Conservation (phyloP, 2,113 vertebrate species). For the Galbula dea region DNA sequence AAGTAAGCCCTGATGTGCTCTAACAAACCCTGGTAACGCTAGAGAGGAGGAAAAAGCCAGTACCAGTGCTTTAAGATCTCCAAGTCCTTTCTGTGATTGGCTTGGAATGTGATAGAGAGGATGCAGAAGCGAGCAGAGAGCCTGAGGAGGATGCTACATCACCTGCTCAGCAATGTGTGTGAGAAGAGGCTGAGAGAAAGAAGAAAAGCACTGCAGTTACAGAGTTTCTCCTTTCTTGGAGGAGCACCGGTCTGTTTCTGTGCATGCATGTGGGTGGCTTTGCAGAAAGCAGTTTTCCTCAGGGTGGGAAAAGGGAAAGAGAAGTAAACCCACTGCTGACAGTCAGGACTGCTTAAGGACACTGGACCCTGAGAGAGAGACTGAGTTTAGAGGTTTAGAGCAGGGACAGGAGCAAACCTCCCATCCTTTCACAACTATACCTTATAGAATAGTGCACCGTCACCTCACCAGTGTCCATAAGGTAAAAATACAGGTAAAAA, state of each 20-base stretch:
- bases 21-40: neutral
- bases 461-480: too few relatives aligned
- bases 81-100: neutral
- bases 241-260: neutral
- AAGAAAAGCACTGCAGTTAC: neutral
- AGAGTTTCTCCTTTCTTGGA: neutral
- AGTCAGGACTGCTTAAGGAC: neutral
- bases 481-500: too few relatives aligned
- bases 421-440: neutral
- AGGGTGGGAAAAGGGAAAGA: neutral
- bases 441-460: too few relatives aligned
- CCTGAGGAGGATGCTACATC: neutral
- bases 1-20: neutral
- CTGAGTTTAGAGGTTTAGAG: neutral
- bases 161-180: neutral
- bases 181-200: neutral
- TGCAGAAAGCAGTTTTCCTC: neutral
- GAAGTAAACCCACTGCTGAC: neutral
- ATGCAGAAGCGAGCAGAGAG: neutral
- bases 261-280: neutral
- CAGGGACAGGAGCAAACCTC: neutral
- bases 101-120: neutral
- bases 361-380: neutral
- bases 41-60: neutral
- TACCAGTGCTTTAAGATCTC: fast-evolving